A percentile compares a stretch with the other conserved stretches of the same genome.
phyloP scores from a whole-genome alignment of 2,113 vertebrate genomes.

The Festucalex cinctus region DNA sequence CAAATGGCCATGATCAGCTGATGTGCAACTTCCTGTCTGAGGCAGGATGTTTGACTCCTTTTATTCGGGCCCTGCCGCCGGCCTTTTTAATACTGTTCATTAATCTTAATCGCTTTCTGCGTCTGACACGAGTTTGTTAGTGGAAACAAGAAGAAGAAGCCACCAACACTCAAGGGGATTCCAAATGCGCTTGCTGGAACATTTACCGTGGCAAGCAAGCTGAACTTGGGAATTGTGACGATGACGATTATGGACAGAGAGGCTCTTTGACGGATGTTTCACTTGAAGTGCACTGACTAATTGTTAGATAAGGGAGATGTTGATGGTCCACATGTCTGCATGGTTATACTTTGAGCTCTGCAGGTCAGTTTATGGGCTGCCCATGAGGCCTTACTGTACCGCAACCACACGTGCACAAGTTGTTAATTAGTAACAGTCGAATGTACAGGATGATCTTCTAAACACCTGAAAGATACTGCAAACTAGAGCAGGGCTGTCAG shows the following conservation, averaged over 20 bases:
- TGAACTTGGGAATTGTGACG: not conserved
- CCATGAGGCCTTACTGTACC: not conserved
- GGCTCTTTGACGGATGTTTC: not conserved
- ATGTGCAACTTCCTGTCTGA: not conserved
- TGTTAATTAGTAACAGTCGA: slow-evolving; percentile 25
- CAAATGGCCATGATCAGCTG: not conserved
- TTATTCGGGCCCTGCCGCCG: not conserved
- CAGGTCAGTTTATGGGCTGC: not conserved
- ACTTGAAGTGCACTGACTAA: not conserved
- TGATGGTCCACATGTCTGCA: not conserved
- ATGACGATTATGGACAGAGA: not conserved
- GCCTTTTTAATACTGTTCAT: not conserved
- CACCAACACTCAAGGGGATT: not conserved
- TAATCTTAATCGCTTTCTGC: not conserved
- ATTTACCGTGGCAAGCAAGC: not conserved
- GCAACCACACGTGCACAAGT: not conserved
- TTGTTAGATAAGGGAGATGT: not conserved
- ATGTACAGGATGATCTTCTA: slow-evolving; percentile 2
- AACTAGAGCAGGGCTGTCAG: not conserved
- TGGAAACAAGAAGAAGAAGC: not conserved
- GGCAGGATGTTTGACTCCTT: not conserved
- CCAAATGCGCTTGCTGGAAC: not conserved
- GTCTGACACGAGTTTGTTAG: not conserved
- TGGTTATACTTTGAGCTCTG: not conserved
- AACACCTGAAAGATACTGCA: not conserved